Conservation (phyloP, 2,888 invertebrate genomes). For the Patella caerulea region DNA sequence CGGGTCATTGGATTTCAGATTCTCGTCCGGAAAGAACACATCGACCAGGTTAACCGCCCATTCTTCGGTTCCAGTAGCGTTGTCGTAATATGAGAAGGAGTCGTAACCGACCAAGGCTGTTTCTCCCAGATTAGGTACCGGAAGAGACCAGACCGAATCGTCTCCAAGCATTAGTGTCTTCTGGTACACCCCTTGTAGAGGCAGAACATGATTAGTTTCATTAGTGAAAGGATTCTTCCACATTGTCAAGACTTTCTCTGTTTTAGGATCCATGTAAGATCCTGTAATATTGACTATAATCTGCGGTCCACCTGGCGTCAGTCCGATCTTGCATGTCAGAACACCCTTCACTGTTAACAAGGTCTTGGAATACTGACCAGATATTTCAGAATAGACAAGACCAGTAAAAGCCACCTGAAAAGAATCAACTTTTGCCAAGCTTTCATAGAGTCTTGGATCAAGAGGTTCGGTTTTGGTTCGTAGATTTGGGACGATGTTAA, state of each 20-base stretch:
- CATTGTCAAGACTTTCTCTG: constrained; percentile 20
- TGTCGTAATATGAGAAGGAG: constrained; percentile 18
- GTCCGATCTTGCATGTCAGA: not conserved
- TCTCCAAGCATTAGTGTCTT: constrained; percentile 32
- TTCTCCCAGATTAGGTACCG: constrained; percentile 28
- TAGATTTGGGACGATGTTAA: constrained; percentile 27
- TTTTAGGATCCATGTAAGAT: constrained; percentile 25
- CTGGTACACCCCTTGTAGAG: not conserved
- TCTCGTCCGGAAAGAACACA: constrained; percentile 31
- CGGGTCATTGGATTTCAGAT: constrained; percentile 13
- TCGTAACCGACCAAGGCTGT: constrained; percentile 36
- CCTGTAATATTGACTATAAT: not conserved
- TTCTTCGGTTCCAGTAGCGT: constrained; percentile 8
- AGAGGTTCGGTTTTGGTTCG: constrained; percentile 21
- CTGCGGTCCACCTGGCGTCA: not conserved
- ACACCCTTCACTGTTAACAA: constrained; percentile 34
- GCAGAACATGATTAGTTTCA: constrained; percentile 22
- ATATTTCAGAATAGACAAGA: constrained; percentile 38
- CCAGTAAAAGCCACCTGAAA: constrained; percentile 33
- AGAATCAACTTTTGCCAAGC: constrained; percentile 21
- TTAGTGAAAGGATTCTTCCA: constrained; percentile 42
- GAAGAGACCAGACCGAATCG: constrained; percentile 32
- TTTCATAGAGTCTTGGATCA: constrained; percentile 32
- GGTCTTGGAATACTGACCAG: constrained; percentile 29
- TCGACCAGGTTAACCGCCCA: constrained; percentile 37